A percentile compares a stretch with the other conserved stretches of the same genome.
Conservation (phyloP, 2,888 invertebrate genomes). For the Temnothorax rugatulus region DNA sequence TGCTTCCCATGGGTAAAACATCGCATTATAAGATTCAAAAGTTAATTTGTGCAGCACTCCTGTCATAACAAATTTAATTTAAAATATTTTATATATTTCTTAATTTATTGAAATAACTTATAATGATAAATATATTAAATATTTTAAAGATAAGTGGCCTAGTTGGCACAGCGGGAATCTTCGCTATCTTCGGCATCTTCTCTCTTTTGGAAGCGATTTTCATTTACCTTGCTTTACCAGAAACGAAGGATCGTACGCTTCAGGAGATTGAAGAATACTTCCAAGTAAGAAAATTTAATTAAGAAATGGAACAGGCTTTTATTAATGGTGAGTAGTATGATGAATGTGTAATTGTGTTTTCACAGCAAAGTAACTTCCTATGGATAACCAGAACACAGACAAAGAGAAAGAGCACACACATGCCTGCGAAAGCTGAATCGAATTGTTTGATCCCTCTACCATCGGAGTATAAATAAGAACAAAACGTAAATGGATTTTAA, state of each 20-base stretch:
- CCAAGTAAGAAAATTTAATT: slow-evolving; percentile 87
- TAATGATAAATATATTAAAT: not conserved
- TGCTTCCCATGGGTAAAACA: slow-evolving; percentile 89
- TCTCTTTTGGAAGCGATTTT: slow-evolving; percentile 89
- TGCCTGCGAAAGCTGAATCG: slow-evolving; percentile 48
- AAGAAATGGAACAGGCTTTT: not conserved
- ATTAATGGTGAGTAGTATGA: not conserved
- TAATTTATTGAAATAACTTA: not conserved
- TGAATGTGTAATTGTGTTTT: slow-evolving; percentile 22
- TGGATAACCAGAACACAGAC: slow-evolving; percentile 79
- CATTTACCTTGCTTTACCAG: slow-evolving; percentile 90
- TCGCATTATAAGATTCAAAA: not conserved
- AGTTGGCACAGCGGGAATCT: slow-evolving; percentile 90
- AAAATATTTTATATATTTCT: not conserved
- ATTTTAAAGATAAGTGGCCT: slow-evolving; percentile 74
- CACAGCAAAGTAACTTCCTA: slow-evolving; percentile 79
- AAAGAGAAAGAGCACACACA: slow-evolving; percentile 56
- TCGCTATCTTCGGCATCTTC: slow-evolving; percentile 90
- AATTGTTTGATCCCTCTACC: not conserved
- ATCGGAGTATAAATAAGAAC: slow-evolving; percentile 47
- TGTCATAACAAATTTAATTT: too few species aligned
- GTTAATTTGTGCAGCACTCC: not conserved
- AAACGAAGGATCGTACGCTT: slow-evolving; percentile 91
- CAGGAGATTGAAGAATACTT: slow-evolving; percentile 94
- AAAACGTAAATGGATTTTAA: slow-evolving; percentile 7